Percentiles rank a stretch among this genome's conserved stretches.
Conservation (phyloP, 2,113 vertebrate genomes). For the Sciurus niger region DNA sequence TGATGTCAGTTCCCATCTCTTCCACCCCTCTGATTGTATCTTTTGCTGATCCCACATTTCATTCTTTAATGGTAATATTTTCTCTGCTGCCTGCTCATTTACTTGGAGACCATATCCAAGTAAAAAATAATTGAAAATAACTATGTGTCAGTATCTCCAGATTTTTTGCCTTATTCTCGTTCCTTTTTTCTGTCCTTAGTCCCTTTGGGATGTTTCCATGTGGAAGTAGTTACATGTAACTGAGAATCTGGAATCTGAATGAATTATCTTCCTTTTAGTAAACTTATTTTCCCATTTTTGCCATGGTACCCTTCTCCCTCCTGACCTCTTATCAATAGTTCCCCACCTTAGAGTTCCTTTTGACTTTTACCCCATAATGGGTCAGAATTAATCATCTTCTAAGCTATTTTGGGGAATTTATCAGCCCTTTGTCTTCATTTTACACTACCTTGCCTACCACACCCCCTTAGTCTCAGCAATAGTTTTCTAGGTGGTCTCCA, state of each 20-base stretch:
- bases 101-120: not conserved
- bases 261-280: conserved; percentile 1
- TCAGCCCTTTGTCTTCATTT: not conserved
- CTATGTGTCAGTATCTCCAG: not conserved
- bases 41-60: not conserved
- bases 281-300: conserved; percentile 18
- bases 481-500: not conserved
- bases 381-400: not conserved
- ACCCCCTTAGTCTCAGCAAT: not conserved
- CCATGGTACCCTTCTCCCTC: not conserved
- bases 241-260: not conserved
- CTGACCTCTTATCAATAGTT: not conserved
- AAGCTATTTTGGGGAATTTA: not conserved
- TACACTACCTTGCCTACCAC: not conserved
- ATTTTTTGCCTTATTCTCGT: not conserved
- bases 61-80: not conserved
- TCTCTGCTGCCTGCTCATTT: not conserved
- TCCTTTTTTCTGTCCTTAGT: not conserved
- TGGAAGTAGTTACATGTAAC: not conserved
- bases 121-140: not conserved
- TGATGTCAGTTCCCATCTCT: not conserved
- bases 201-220: not conserved
- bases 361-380: not conserved
- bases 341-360: conserved; percentile 2
- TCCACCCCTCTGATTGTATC: not conserved